Evolutionary conservation across 2,113 vertebrate species (phyloP), one percentile per base, ranked within the genome.

Genomic region (Hyperopisus bebe): DNA sequence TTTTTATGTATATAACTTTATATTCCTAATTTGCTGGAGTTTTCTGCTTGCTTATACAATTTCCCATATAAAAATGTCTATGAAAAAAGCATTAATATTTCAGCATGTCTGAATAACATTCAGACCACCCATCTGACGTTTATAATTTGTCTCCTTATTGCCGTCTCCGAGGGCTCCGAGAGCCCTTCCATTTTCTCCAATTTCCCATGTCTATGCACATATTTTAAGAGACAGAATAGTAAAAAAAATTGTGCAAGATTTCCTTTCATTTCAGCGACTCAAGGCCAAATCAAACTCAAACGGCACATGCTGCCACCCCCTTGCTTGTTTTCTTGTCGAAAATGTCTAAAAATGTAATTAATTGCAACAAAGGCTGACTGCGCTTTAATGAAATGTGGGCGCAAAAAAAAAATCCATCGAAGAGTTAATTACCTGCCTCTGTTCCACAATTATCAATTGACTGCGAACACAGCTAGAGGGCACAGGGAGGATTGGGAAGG

Each of bases 61-160:
- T 85, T 88, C 86, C 53, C 50, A 19, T 88, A 58, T 74, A 80
- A 86, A 87, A 46, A 53, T 31, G 31, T 15, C 31, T 17, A 6
- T 42, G 35, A 80, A 80, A 17, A 77, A 80, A 80, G 48, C 77
- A 89, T 86, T 86, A 86, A 89, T 90, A 50, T 77, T 77, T 82
- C 82, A 82, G 35, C 48, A 46, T 77, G 82, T 24, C 80, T 70
- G 58, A 66, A 31, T 46, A 88, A 84, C 31, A 82, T 86, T 39
- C 46, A 62, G 91, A 91, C 91, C 91, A 91, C 91, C 89, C 87
- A 90, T 77, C 62, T 87, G 82, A 88, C 42, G 48, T 70, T 83
- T 51, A 58, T 9, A 84, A 89, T 62, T 55, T 50, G 55, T 50
- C 86, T 87, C 66, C 87, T 51, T 83, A 86, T 53, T 86, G 74